Evolutionary conservation across 2,113 vertebrate genomes (phyloP), one percentile per base, ranked within the genome.

Genomic region (Scolopax mira): DNA sequence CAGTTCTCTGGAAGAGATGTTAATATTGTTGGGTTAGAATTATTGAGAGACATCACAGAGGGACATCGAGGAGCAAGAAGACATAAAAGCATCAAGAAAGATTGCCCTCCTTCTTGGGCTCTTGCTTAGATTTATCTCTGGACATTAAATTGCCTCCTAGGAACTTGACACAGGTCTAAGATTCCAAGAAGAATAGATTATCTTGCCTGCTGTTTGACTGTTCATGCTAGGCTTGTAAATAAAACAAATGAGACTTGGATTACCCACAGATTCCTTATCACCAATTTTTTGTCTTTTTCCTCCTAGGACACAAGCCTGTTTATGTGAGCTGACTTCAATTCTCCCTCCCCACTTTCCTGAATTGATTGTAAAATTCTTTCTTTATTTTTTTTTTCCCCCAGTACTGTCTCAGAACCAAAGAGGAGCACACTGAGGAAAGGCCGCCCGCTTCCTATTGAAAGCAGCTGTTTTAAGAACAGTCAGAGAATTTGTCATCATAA

Each of bases 381-480:
- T 48, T 41, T 71, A 52, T 8, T 6, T 8, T 6, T 14, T 46
- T 42, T 25, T n/a, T 48, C 6, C 1, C 2, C 14, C 13, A 14
- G 11, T 70, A 66, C 49, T 86, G 89, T 73, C 72, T 91, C 31
- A 73, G 74, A 88, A 77, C 46, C 58, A 88, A 81, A 85, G 23
- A 73, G 28, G 27, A 81, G 35, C 3, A 1, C 58, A 11, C 13
- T 42, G 77, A 94, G 65, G 49, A 93, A 82, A 82, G 61, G 65
- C 81, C 89, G 42, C 42, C 31, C 79, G 75, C 33, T 46, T 94
- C 65, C 67, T 85, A 87, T 77, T 89, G 55, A 78, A 86, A 78
- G 35, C 79, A 92, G 77, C 75, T 79, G 81, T 37, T 70, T 83
- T 75, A 93, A 65, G 37, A 37, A 42, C 25, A 90, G 37, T 33